Percentiles rank a stretch among this genome's conserved stretches.
phyloP scores from a whole-genome alignment of 2,113 vertebrate genomes.

The Onychostruthus taczanowskii region DNA sequence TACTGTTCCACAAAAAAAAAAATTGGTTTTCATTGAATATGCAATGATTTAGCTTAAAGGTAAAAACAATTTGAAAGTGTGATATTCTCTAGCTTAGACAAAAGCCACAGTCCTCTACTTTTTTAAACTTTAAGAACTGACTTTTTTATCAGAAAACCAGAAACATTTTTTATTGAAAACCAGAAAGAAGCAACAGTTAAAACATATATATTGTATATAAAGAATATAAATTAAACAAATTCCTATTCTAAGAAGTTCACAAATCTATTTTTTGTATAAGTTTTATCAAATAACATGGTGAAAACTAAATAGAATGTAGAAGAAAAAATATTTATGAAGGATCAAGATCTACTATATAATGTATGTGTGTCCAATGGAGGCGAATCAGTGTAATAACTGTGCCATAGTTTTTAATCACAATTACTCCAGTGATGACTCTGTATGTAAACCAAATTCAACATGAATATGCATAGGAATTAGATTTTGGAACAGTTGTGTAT shows the following conservation, averaged over 20 bases:
- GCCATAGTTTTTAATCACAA: not conserved
- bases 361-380: not conserved
- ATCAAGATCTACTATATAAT: not conserved
- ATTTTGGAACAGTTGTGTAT: not conserved
- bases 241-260: not conserved
- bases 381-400: not conserved
- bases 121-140: conserved; percentile 63
- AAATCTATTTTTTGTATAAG: not conserved
- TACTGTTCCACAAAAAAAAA: conserved; percentile 3
- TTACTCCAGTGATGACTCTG: not conserved
- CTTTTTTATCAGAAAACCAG: conserved; percentile 15
- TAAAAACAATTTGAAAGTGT: conserved; percentile 55
- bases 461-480: conserved; percentile 30
- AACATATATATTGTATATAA: not conserved
- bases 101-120: conserved; percentile 40
- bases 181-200: conserved; percentile 33
- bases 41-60: conserved; percentile 64
- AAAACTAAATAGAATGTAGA: not conserved
- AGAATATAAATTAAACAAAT: not conserved
- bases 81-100: conserved; percentile 40
- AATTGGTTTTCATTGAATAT: conserved; percentile 60
- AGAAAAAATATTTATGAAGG: not conserved
- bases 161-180: not conserved
- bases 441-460: not conserved
- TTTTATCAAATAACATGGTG: not conserved